Conservation (phyloP, 1,140 invertebrate species). For the Drosophila sproati region DNA sequence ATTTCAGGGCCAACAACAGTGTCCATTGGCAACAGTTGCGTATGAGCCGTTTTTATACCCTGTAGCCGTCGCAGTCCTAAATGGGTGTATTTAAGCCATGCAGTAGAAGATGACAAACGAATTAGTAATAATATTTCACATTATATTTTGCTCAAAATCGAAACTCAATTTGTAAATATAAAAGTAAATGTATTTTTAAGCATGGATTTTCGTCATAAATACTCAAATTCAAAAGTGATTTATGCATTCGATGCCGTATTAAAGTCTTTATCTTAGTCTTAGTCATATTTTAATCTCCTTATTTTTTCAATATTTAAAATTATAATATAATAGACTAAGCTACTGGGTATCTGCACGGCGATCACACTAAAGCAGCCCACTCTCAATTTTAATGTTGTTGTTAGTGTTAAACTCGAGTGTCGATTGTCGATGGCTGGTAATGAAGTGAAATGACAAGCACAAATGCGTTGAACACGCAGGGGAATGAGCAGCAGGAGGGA, state of each 20-base stretch:
- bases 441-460: constrained; percentile 63
- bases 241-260: too few species aligned
- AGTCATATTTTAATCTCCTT: neutral
- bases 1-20: constrained; percentile 65
- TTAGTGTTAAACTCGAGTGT: constrained; percentile 44
- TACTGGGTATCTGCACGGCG: constrained; percentile 21
- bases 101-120: neutral
- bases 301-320: neutral
- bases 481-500: neutral
- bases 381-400: constrained; percentile 31
- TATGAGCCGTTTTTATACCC: constrained; percentile 3
- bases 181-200: too few species aligned
- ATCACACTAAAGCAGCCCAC: neutral
- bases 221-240: too few species aligned
- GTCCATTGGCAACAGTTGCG: constrained; percentile 70
- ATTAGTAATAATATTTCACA: too few species aligned
- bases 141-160: too few species aligned
- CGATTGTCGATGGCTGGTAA: constrained; percentile 56
- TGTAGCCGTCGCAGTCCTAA: neutral
- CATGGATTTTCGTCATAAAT: too few species aligned
- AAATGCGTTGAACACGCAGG: constrained; percentile 27
- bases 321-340: neutral
- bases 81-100: neutral
- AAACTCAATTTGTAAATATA: too few species aligned
- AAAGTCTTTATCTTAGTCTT: too few species aligned